Conservation (phyloP, 2,888 invertebrate genomes). For the Pardosa pseudoannulata region DNA sequence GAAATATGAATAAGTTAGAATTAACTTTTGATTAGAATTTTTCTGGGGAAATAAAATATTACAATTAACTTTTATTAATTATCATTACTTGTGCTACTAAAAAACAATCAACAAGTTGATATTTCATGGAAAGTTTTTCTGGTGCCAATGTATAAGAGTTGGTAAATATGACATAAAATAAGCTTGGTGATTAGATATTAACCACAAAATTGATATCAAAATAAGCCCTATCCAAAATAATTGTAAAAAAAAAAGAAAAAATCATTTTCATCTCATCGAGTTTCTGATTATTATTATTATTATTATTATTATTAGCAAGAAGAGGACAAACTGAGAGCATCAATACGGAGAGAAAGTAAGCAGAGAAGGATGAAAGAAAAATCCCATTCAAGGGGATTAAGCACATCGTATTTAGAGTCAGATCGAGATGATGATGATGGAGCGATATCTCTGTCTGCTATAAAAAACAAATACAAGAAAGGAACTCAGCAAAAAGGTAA, state of each 20-base stretch:
- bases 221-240: neutral
- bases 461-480: conserved; percentile 94
- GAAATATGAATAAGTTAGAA: no score
- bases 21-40: no score
- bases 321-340: conserved; percentile 94
- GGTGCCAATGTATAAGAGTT: no score
- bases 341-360: conserved; percentile 85
- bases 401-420: conserved; percentile 80
- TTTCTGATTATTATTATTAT: neutral
- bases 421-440: conserved; percentile 88
- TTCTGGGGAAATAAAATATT: no score
- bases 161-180: no score
- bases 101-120: no score
- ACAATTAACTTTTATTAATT: no score
- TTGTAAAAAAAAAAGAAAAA: conserved; percentile 1
- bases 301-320: conserved; percentile 84
- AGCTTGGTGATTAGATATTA: no score
- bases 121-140: no score
- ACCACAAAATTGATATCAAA: no score
- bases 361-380: conserved; percentile 81
- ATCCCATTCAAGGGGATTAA: conserved; percentile 79
- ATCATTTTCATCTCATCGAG: neutral
- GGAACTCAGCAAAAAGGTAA: conserved; percentile 77
- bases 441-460: conserved; percentile 93
- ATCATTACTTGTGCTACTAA: no score